Evolutionary conservation across 2,888 invertebrate genomes (phyloP).

Genomic region (Augochlorella aurata): DNA sequence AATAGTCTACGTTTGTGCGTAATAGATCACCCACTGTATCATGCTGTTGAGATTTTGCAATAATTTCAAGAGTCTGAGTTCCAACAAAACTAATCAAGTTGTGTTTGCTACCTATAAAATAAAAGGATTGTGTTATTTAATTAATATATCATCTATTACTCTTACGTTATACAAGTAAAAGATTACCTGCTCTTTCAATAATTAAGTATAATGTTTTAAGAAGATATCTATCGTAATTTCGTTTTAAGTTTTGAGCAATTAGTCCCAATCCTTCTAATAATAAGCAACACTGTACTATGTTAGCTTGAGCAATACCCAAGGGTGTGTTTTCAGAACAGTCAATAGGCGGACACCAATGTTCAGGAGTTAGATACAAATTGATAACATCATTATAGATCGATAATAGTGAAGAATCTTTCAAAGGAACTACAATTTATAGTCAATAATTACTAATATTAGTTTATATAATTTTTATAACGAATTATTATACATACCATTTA

Average conservation of each 20-base stretch:
- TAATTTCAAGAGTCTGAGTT: constrained; percentile 83
- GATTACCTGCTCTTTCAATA: constrained; percentile 87
- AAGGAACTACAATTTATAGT: constrained; percentile 64
- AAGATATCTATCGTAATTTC: constrained; percentile 85
- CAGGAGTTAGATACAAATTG: constrained; percentile 71
- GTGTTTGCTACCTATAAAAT: constrained; percentile 85
- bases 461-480: constrained; percentile 68
- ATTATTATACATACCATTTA: constrained; percentile 79
- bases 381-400: constrained; percentile 73
- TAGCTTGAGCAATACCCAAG: constrained; percentile 83
- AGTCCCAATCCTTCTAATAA: constrained; percentile 88
- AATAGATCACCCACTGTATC: constrained; percentile 85
- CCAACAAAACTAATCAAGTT: constrained; percentile 86
- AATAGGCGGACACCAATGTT: constrained; percentile 76
- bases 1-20: constrained; percentile 88
- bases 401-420: constrained; percentile 52
- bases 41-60: constrained; percentile 85
- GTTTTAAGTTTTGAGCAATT: constrained; percentile 84
- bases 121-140: not conserved
- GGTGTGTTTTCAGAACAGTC: constrained; percentile 68
- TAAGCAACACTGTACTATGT: constrained; percentile 87
- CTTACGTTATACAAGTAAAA: not conserved
- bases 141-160: not conserved
- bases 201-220: constrained; percentile 87
- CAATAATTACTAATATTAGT: constrained; percentile 51